Conservation (phyloP, 2,113 vertebrate genomes). For the Tachycineta bicolor region DNA sequence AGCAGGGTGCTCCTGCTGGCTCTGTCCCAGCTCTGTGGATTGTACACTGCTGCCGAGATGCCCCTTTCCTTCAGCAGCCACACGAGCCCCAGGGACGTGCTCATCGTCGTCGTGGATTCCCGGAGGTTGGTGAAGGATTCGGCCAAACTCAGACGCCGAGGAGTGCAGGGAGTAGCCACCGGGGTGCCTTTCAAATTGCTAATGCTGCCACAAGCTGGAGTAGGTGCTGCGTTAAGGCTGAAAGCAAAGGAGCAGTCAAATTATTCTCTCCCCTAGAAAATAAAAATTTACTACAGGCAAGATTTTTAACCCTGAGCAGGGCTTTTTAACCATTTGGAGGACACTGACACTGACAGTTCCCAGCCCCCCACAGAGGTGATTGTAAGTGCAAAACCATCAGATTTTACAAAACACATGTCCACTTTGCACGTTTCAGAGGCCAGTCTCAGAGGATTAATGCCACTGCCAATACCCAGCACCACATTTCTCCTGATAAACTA, state of each 20-base stretch:
- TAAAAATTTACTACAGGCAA: background rate
- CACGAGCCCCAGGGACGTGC: constrained; percentile 93
- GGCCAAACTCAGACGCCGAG: constrained; percentile 89
- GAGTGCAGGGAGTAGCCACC: constrained; percentile 89
- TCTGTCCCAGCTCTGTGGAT: constrained; percentile 90
- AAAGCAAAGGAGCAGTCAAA: constrained; percentile 16
- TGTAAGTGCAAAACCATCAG: background rate
- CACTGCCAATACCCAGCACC: background rate
- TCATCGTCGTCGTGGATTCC: constrained; percentile 94
- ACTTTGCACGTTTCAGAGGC: background rate
- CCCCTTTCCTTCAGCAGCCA: constrained; percentile 90
- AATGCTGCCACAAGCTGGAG: constrained; percentile 80
- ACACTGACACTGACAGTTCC: background rate
- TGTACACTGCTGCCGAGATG: constrained; percentile 92
- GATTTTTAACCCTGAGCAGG: background rate
- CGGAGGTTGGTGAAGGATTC: constrained; percentile 95
- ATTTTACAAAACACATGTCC: background rate
- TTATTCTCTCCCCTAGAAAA: background rate
- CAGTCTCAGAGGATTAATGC: background rate
- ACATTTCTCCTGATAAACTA: background rate
- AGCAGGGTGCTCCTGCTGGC: constrained; percentile 67
- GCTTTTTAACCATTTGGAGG: background rate
- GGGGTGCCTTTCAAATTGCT: constrained; percentile 86
- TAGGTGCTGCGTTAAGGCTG: constrained; percentile 79
- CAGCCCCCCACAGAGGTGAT: background rate